phyloP scores from a whole-genome alignment of 30 jellyfish, hydroid and myxozoan genomes.

The Aurelia aurita region DNA sequence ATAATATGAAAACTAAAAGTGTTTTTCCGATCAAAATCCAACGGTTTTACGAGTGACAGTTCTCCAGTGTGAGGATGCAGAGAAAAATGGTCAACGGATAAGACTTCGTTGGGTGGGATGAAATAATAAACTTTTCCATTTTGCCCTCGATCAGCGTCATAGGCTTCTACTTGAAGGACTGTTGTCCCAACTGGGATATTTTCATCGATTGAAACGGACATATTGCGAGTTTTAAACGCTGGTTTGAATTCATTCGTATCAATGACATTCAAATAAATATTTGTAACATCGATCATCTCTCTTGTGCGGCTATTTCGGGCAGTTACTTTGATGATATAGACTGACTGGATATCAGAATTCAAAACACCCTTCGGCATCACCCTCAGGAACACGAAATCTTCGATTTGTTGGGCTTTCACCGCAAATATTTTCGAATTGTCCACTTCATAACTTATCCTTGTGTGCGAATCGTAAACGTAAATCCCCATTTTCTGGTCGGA shows the following conservation, averaged over 20 bases:
- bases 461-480: slow-evolving; percentile 65
- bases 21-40: slow-evolving; percentile 32
- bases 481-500: slow-evolving; percentile 82
- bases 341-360: slow-evolving; percentile 39
- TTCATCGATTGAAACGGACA: slow-evolving; percentile 47
- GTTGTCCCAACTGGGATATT: slow-evolving; percentile 52
- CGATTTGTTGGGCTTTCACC: slow-evolving; percentile 52
- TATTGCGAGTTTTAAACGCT: slow-evolving; percentile 21
- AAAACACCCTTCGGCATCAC: slow-evolving; percentile 28
- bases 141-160: slow-evolving; percentile 68
- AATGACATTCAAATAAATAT: slow-evolving; percentile 54
- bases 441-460: slow-evolving; percentile 36
- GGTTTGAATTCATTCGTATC: slow-evolving; percentile 64
- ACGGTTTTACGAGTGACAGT: slow-evolving; percentile 58
- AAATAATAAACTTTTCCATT: slow-evolving; percentile 74
- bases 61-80: slow-evolving; percentile 75
- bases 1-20: slow-evolving; percentile 34
- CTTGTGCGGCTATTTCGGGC: slow-evolving; percentile 60
- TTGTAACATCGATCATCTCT: slow-evolving; percentile 69
- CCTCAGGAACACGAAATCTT: slow-evolving; percentile 68
- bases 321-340: slow-evolving; percentile 29
- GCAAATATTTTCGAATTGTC: slow-evolving; percentile 46
- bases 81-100: slow-evolving; percentile 55
- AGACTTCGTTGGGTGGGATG: slow-evolving; percentile 46
- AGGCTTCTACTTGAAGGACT: slow-evolving; percentile 47